Evolutionary conservation across 2,888 invertebrate species (phyloP).

Genomic region (Cactoblastis cactorum): DNA sequence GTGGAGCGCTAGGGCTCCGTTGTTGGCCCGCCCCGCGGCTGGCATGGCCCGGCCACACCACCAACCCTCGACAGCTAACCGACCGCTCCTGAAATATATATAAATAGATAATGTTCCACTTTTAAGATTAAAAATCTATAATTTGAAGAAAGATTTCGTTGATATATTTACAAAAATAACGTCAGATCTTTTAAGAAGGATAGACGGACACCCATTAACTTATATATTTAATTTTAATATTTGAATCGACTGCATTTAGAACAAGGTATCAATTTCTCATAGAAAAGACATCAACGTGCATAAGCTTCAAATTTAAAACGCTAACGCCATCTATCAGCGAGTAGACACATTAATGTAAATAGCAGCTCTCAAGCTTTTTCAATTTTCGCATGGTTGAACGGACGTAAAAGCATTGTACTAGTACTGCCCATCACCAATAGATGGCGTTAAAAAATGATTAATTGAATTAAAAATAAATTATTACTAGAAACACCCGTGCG

Average conservation of each 20-base stretch:
- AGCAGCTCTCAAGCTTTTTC: background rate
- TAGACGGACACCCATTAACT: too few species aligned
- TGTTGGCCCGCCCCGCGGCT: constrained; percentile 69
- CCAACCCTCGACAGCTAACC: constrained; percentile 72
- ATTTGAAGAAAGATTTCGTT: too few species aligned
- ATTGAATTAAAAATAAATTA: too few species aligned
- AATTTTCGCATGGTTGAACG: background rate
- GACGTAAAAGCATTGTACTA: background rate
- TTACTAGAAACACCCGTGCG: too few species aligned
- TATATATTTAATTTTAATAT: background rate
- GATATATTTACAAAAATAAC: too few species aligned
- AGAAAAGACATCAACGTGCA: constrained; percentile 57
- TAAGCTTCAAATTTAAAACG: accelerated
- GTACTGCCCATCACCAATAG: constrained; percentile 33
- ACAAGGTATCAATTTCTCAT: constrained; percentile 14
- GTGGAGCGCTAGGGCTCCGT: constrained; percentile 90
- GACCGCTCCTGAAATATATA: constrained; percentile 57
- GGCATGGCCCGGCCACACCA: constrained; percentile 72
- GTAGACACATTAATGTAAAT: constrained; percentile 19
- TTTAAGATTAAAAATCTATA: too few species aligned
- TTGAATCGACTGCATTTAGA: too few species aligned
- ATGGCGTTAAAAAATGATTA: constrained; percentile 34
- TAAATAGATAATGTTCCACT: background rate
- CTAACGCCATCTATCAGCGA: constrained; percentile 35
- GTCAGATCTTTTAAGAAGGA: too few species aligned